Conservation (phyloP, 64 coral and sea anemone genomes). For the Montipora sp. region DNA sequence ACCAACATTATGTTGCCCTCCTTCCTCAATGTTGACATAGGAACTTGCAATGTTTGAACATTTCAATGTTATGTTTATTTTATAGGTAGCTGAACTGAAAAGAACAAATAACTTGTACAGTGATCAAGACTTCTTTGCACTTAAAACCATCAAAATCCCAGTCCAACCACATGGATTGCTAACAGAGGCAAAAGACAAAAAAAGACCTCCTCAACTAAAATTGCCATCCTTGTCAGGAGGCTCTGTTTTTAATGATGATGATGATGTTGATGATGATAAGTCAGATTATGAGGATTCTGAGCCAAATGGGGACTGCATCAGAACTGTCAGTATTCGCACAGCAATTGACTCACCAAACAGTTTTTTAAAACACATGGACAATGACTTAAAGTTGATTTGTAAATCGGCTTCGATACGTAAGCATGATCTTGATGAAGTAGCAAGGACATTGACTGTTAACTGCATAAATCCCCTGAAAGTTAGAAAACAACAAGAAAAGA, state of each 20-base stretch:
- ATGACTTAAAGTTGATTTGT: conserved; percentile 88
- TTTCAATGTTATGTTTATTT: conserved; percentile 31
- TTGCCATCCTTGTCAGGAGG: conserved; percentile 58
- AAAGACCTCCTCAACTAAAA: conserved; percentile 69
- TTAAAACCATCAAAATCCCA: conserved; percentile 90
- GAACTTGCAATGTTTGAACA: neutral
- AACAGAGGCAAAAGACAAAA: conserved; percentile 65
- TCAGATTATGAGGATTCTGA: conserved; percentile 21
- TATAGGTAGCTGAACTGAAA: conserved; percentile 84
- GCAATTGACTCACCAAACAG: conserved; percentile 91
- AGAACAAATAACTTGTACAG: conserved; percentile 85
- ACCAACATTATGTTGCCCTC: neutral
- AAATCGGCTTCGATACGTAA: conserved; percentile 80
- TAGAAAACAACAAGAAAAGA: conserved; percentile 71
- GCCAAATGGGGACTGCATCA: conserved; percentile 67
- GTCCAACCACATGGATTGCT: conserved; percentile 80
- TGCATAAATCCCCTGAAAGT: conserved; percentile 86
- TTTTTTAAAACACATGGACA: conserved; percentile 88
- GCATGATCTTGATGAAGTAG: conserved; percentile 86
- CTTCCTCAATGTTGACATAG: neutral
- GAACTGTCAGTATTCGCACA: conserved; percentile 90
- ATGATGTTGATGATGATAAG: conserved; percentile 31
- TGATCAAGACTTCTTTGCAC: conserved; percentile 92
- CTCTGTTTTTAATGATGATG: conserved; percentile 3
- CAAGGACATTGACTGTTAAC: conserved; percentile 90